phyloP scores from a whole-genome alignment of 2,888 invertebrate genomes.

The Epinotia bilunana region DNA sequence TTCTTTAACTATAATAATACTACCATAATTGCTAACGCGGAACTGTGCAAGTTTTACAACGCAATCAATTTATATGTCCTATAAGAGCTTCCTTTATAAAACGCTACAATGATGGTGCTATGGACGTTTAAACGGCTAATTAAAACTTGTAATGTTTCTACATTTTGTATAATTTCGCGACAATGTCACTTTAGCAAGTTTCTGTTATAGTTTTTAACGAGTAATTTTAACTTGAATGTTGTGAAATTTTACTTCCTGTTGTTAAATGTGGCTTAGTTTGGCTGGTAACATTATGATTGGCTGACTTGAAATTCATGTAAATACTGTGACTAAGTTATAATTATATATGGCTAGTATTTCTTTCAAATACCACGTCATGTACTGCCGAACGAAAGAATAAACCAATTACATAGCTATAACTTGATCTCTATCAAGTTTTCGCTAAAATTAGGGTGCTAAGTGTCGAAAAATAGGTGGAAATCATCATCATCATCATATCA shows the following conservation, averaged over 20 bases:
- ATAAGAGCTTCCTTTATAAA: conserved; percentile 8
- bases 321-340: no score
- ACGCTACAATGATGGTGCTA: conserved; percentile 22
- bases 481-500: no score
- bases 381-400: no score
- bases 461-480: no score
- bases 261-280: neutral
- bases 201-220: conserved; percentile 28
- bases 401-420: no score
- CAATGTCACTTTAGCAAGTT: conserved; percentile 17
- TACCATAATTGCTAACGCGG: neutral
- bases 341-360: no score
- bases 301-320: neutral
- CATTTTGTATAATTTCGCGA: conserved; percentile 10
- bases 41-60: neutral
- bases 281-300: neutral
- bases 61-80: conserved; percentile 6
- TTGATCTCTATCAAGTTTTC: no score
- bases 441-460: no score
- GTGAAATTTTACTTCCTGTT: neutral
- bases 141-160: conserved; percentile 34
- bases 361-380: no score
- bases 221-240: neutral
- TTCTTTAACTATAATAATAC: no score
- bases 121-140: conserved; percentile 25